Evolutionary conservation across 2,113 vertebrate species (phyloP).

Genomic region (Octodon degus): DNA sequence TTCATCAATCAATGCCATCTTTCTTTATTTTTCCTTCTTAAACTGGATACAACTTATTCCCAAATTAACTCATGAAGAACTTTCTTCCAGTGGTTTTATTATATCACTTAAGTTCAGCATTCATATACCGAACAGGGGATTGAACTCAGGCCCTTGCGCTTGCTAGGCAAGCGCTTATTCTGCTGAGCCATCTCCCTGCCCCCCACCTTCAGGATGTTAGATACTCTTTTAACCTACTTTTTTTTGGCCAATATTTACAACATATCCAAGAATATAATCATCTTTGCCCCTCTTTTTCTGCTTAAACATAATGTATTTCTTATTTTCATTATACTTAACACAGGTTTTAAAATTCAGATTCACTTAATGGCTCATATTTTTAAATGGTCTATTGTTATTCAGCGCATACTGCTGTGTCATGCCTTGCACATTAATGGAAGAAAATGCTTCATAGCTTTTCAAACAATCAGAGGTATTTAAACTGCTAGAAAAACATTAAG

Average conservation of each 20-base stretch:
- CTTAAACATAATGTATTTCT: neutral
- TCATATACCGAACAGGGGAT: neutral
- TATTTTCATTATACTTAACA: neutral
- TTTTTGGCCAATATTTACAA: neutral
- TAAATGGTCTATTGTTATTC: neutral
- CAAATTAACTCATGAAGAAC: neutral
- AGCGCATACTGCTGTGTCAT: neutral
- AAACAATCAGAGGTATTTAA: conserved; percentile 2
- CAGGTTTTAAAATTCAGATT: neutral
- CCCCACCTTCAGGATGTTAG: neutral
- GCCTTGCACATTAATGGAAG: neutral
- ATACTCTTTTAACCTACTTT: neutral
- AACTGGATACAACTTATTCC: neutral
- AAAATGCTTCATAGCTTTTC: neutral
- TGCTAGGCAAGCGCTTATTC: too few species aligned
- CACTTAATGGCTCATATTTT: neutral
- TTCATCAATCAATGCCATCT: neutral
- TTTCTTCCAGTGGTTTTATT: neutral
- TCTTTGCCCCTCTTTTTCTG: neutral
- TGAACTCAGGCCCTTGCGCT: too few species aligned
- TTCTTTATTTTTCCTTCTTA: neutral
- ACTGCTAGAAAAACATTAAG: neutral
- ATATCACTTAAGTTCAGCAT: neutral
- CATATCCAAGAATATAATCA: neutral
- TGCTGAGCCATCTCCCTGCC: too few species aligned